Evolutionary conservation across 1,140 invertebrate species (phyloP), one percentile per base, ranked within the genome.

Genomic region (Dendroctonus ponderosae): DNA sequence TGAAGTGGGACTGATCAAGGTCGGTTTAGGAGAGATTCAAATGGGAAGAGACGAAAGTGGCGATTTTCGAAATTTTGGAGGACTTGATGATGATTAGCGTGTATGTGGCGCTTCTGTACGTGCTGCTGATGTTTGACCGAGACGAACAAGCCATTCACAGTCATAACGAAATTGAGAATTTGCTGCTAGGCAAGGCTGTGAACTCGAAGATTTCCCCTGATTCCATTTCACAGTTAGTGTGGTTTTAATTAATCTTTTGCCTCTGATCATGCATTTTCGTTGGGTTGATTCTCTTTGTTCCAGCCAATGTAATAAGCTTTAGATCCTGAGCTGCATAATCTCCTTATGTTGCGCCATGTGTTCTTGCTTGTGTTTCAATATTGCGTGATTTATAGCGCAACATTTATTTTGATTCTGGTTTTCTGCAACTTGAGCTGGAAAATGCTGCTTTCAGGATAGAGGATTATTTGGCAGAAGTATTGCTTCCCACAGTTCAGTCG

Each of bases 21-120:
- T 26, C 26, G 6, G 68, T 68, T 44, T 59, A 72, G 70, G 67
- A 68, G 49, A 42, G 42, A 6, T 50, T 53, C 26, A 54, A 61
- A 54, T 49, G 26, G 53, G 64, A 46, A 66, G 12, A 67, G 14
- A 60, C 48, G 8, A 68, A 66, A 53, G 7, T 41, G 48, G 63
- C 59, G 46, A 60, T 73, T 8, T 40, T 54, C 8, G 61, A 70
- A 53, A 56, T 71, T 6, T 37, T 74, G 3, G 54, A 71, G 58
- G 72, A 75, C 53, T 60, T 73, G 11, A 52, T 70, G 1, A 72
- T 74, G 70, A 73, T 74, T 42, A 44, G 46, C 6, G 41, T 73
- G 7, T 75, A 75, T 50, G 68, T 74, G 4, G 49, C 60, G 7
- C 49, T 75, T 9, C 56, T 75, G 0, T 75, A 73, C 63, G 41